Conservation (phyloP, 2,797 vertebrate genomes). For the Taenioides sp. region DNA sequence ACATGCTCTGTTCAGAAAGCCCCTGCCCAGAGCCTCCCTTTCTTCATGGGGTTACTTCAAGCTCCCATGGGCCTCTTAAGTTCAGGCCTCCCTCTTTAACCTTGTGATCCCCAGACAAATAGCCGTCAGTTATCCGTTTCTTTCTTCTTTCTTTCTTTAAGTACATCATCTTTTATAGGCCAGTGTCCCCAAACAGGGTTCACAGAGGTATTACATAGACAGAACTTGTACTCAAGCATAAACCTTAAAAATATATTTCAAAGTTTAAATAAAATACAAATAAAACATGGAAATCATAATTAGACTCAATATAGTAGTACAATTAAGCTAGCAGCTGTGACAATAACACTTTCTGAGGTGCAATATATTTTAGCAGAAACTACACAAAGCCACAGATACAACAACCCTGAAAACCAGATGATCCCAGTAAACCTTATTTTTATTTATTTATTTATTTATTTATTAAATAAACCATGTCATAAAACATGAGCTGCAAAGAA, state of each 20-base stretch:
- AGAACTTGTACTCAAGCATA: background rate
- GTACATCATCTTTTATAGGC: slow-evolving; percentile 13
- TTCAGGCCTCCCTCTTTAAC: slow-evolving; percentile 59
- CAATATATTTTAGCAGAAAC: background rate
- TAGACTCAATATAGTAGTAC: background rate
- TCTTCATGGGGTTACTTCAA: slow-evolving; percentile 57
- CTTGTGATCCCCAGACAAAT: slow-evolving; percentile 65
- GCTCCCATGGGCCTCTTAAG: slow-evolving; percentile 55
- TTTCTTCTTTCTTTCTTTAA: slow-evolving; percentile 13
- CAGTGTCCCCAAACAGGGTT: slow-evolving; percentile 23
- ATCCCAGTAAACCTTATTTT: too few relatives aligned
- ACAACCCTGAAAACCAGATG: background rate
- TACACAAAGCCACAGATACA: background rate
- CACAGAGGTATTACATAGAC: background rate
- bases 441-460: too few relatives aligned
- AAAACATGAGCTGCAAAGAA: background rate
- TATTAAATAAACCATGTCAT: too few relatives aligned
- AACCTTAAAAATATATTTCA: background rate
- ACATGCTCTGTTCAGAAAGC: slow-evolving; percentile 49
- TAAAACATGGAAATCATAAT: background rate
- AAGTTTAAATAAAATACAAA: background rate
- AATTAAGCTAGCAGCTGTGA: background rate
- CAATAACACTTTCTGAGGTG: background rate
- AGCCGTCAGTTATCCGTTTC: slow-evolving; percentile 42
- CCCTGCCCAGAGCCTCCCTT: slow-evolving; percentile 58